A percentile compares a stretch with the other conserved stretches of the same genome.
Conservation (phyloP, 2,888 invertebrate genomes). For the Synergus umbraculus region DNA sequence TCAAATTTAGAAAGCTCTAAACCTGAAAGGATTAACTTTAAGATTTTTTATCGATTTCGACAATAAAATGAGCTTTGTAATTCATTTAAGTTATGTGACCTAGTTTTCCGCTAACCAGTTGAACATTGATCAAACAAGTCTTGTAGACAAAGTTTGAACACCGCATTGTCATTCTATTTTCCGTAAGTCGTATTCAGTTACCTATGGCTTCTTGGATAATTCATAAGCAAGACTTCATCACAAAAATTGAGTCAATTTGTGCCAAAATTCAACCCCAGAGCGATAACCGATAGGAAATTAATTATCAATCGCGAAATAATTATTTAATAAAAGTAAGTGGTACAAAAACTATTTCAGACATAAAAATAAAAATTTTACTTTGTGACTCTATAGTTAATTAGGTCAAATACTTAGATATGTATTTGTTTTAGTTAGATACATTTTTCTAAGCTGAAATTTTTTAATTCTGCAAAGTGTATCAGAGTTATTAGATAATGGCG, state of each 20-base stretch:
- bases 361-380: no score
- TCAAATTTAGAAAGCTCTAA: no score
- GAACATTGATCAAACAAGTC: slow-evolving; percentile 31
- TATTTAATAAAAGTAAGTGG: slow-evolving; percentile 18
- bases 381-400: no score
- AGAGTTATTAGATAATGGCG: background rate
- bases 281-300: slow-evolving; percentile 11
- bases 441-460: no score
- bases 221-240: slow-evolving; percentile 10
- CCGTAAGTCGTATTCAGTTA: slow-evolving; percentile 27
- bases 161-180: slow-evolving; percentile 30
- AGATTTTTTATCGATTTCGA: background rate
- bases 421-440: no score
- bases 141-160: slow-evolving; percentile 33
- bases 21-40: background rate
- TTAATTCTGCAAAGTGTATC: background rate
- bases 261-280: background rate
- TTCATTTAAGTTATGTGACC: slow-evolving; percentile 31
- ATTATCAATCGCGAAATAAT: slow-evolving; percentile 5
- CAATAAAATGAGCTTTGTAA: background rate
- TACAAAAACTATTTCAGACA: background rate
- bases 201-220: slow-evolving; percentile 21
- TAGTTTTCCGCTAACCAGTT: slow-evolving; percentile 41
- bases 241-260: background rate
- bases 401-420: no score